Conservation (phyloP, 2,888 invertebrate genomes). For the Osmoderma eremita region DNA sequence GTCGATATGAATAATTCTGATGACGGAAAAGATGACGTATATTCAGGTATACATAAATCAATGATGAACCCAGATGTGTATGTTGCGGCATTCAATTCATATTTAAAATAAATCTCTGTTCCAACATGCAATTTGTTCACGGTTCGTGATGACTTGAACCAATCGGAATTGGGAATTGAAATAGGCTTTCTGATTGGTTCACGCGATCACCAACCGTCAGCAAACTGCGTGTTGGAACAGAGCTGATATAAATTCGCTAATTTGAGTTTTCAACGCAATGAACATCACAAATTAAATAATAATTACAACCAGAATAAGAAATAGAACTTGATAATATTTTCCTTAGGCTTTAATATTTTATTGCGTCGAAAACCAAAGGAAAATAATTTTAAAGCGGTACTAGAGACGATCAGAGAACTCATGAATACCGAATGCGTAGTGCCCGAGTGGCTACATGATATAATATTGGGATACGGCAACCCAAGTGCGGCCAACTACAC, state of each 20-base stretch:
- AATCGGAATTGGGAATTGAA: too few relatives aligned
- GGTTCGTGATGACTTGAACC: too few relatives aligned
- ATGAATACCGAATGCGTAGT: slow-evolving; percentile 99
- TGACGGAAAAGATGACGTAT: slow-evolving; percentile 78
- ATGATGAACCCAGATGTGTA: too few relatives aligned
- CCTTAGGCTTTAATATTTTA: slow-evolving; percentile 87
- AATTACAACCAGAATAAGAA: not conserved
- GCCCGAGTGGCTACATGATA: slow-evolving; percentile 95
- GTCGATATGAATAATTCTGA: slow-evolving; percentile 88
- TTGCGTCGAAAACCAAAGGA: slow-evolving; percentile 99
- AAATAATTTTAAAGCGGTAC: slow-evolving; percentile 99
- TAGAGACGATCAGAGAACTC: slow-evolving; percentile 97
- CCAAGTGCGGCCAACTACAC: slow-evolving; percentile 96
- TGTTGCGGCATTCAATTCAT: too few relatives aligned
- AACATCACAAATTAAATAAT: not conserved
- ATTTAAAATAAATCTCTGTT: too few relatives aligned
- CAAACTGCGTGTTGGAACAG: too few relatives aligned
- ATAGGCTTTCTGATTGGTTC: too few relatives aligned
- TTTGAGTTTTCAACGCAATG: too few relatives aligned
- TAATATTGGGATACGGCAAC: slow-evolving; percentile 97
- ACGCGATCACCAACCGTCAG: too few relatives aligned
- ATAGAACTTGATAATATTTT: not conserved
- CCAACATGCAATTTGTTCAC: too few relatives aligned
- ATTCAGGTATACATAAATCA: slow-evolving; percentile 55
- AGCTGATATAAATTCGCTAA: too few relatives aligned